Percentiles rank a stretch among this genome's conserved stretches.
Conservation (phyloP, 2,797 vertebrate genomes). For the Botia kubotai region DNA sequence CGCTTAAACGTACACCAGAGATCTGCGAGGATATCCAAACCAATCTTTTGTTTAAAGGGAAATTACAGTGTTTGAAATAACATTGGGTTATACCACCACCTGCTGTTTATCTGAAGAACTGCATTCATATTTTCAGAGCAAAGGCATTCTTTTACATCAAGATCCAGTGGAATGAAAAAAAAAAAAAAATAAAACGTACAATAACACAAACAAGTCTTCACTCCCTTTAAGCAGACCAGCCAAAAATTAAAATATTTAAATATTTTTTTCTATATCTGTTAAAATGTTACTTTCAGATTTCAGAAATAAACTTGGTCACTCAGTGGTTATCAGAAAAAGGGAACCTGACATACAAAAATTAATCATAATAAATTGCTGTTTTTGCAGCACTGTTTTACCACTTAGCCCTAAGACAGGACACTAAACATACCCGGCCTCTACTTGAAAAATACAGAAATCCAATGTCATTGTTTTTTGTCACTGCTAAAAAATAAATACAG, state of each 20-base stretch:
- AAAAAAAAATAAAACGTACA: constrained; percentile 22
- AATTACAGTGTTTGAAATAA: constrained; percentile 60
- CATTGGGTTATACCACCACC: constrained; percentile 68
- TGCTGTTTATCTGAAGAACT: constrained; percentile 72
- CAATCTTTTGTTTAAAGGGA: neutral
- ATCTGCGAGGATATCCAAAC: constrained; percentile 1
- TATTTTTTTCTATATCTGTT: constrained; percentile 61
- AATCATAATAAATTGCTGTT: constrained; percentile 54
- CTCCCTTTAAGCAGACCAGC: constrained; percentile 76
- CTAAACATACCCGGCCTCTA: constrained; percentile 68
- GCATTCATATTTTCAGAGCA: constrained; percentile 53
- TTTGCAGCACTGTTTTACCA: constrained; percentile 53
- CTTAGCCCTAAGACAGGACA: constrained; percentile 68
- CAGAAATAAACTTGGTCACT: constrained; percentile 78
- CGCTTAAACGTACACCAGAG: constrained; percentile 15
- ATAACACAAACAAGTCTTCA: constrained; percentile 34
- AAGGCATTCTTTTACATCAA: constrained; percentile 20
- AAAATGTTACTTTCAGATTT: constrained; percentile 72
- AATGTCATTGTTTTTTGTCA: constrained; percentile 64
- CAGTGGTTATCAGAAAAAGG: constrained; percentile 65
- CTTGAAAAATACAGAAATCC: constrained; percentile 65
- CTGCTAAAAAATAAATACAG: constrained; percentile 82
- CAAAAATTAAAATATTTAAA: constrained; percentile 73
- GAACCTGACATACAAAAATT: constrained; percentile 55
- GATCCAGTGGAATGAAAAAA: constrained; percentile 32